Evolutionary conservation across 2,113 vertebrate genomes (phyloP).

Genomic region (Lontra canadensis): DNA sequence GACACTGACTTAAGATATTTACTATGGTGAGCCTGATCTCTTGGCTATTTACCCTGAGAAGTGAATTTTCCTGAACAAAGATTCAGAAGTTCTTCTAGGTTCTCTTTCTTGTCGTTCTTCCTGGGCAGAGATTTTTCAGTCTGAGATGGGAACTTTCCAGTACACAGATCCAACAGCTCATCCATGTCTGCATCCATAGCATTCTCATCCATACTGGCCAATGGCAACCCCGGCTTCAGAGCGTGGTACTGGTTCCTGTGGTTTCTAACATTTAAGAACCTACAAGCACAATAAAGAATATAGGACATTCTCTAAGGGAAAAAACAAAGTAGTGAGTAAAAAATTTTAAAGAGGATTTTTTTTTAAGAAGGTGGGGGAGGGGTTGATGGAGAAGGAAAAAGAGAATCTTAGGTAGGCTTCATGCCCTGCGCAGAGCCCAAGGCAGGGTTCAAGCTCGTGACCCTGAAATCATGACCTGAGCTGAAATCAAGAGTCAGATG

Average conservation of each 20-base stretch:
- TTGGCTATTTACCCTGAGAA: constrained; percentile 83
- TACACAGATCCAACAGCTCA: constrained; percentile 94
- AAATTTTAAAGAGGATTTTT: not conserved
- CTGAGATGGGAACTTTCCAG: constrained; percentile 87
- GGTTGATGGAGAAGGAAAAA: not conserved
- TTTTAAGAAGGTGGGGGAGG: not conserved
- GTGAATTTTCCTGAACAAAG: constrained; percentile 93
- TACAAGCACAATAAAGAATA: constrained; percentile 65
- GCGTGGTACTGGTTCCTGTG: constrained; percentile 85
- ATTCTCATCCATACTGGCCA: constrained; percentile 97
- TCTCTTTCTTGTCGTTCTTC: constrained; percentile 80
- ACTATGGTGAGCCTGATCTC: not conserved
- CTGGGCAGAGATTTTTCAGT: constrained; percentile 43
- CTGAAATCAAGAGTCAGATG: too few relatives aligned
- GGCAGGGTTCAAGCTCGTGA: not conserved
- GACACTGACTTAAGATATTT: not conserved
- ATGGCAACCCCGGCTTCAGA: constrained; percentile 89
- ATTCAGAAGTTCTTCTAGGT: constrained; percentile 91
- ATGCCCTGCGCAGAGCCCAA: not conserved
- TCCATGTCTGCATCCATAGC: constrained; percentile 99
- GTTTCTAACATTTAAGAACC: constrained; percentile 88
- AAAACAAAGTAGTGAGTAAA: constrained; percentile 4
- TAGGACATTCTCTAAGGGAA: constrained; percentile 25
- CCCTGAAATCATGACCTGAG: not conserved
- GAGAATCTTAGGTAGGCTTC: not conserved